Evolutionary conservation across 2,888 invertebrate species (phyloP).

Genomic region (Hydrotaea cyrtoneurina): DNA sequence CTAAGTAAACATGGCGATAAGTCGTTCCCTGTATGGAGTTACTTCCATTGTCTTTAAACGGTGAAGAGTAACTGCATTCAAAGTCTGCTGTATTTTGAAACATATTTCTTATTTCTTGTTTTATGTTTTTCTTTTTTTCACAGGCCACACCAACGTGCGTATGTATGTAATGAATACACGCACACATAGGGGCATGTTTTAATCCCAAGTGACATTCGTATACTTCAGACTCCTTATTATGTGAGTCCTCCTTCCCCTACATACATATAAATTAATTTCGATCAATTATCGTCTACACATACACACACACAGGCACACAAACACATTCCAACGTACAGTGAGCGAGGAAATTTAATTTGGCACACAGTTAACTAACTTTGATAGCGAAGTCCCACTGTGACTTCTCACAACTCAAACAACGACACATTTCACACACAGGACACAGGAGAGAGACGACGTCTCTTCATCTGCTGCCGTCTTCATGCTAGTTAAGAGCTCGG

Average conservation of each 20-base stretch:
- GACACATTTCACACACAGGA: conserved; percentile 65
- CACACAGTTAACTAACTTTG: conserved; percentile 68
- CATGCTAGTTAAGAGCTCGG: conserved; percentile 70
- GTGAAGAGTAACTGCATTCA: too few relatives aligned
- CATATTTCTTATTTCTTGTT: too few relatives aligned
- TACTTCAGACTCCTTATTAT: too few relatives aligned
- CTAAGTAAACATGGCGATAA: too few relatives aligned
- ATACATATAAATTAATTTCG: conserved; percentile 29
- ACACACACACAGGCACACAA: conserved; percentile 15
- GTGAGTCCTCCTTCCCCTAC: background rate
- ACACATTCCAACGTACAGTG: conserved; percentile 64
- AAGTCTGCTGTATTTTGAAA: too few relatives aligned
- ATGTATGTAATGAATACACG: background rate
- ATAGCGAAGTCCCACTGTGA: conserved; percentile 58
- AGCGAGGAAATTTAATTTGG: conserved; percentile 70
- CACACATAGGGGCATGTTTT: too few relatives aligned
- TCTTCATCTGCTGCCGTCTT: conserved; percentile 70
- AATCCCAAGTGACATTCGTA: too few relatives aligned
- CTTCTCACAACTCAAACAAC: conserved; percentile 57
- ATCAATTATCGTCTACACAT: background rate
- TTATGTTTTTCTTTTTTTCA: too few relatives aligned
- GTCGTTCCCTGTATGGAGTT: too few relatives aligned
- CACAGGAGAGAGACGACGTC: conserved; percentile 69
- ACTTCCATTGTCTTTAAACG: too few relatives aligned
- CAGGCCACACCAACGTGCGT: background rate